phyloP scores from a whole-genome alignment of 2,797 vertebrate genomes.

The Notolepis coatsorum region DNA sequence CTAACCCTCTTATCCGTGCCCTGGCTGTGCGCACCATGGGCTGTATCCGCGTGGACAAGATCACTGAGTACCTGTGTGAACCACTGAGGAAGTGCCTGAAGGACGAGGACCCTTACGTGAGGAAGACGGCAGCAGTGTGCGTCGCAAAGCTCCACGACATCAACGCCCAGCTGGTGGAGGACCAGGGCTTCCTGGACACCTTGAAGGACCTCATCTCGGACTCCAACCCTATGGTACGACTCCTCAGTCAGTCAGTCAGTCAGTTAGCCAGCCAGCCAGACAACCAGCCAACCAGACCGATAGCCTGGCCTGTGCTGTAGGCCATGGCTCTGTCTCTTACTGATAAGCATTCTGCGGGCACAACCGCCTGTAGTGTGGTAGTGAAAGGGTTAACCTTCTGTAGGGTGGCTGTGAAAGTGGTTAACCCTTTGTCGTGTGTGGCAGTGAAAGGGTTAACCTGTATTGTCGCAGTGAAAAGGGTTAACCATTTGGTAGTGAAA shows the following conservation, averaged over 20 bases:
- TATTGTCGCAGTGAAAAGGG: too few species aligned
- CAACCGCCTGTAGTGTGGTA: too few species aligned
- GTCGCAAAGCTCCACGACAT: slow-evolving; percentile 98
- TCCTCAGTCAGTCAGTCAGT: background rate
- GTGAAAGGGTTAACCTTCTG: too few species aligned
- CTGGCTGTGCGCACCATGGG: slow-evolving; percentile 98
- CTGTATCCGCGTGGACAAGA: slow-evolving; percentile 97
- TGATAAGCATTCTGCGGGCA: slow-evolving; percentile 7
- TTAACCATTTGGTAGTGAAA: too few species aligned
- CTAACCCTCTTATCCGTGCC: slow-evolving; percentile 95
- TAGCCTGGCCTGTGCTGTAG: background rate
- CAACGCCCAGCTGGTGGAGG: slow-evolving; percentile 95
- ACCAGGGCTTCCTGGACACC: slow-evolving; percentile 97
- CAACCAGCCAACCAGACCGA: background rate
- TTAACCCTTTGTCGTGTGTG: too few species aligned
- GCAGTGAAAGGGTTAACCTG: too few species aligned
- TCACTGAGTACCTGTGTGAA: slow-evolving; percentile 97
- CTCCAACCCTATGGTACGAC: slow-evolving; percentile 94
- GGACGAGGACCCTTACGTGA: slow-evolving; percentile 97
- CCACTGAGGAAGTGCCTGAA: slow-evolving; percentile 97
- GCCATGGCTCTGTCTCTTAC: background rate
- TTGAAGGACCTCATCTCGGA: slow-evolving; percentile 97
- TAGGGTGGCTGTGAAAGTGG: too few species aligned
- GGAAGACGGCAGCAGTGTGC: slow-evolving; percentile 96
- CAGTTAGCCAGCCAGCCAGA: slow-evolving; percentile 5